These are phyloP conservation scores for Acanthosepion pharaonis DNA, from an alignment of 2,888 invertebrate genomes.

Conservation along the genomic window DNA sequence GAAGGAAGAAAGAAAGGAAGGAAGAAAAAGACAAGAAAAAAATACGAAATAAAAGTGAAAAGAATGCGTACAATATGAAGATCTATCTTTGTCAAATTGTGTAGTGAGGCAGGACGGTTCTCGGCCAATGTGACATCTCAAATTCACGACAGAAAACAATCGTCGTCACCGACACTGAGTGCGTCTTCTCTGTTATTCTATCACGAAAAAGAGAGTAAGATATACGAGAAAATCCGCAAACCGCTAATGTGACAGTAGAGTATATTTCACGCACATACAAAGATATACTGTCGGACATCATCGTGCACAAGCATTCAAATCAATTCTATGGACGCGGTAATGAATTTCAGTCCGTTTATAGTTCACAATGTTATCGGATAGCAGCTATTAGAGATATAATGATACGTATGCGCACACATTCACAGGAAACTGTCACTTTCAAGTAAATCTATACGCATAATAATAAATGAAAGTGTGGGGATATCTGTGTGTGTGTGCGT, in stretches of 20 bases:
- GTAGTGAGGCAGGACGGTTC: background rate
- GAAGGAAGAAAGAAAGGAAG: too few species aligned
- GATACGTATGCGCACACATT: background rate
- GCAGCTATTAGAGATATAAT: background rate
- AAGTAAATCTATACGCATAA: background rate
- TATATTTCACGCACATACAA: background rate
- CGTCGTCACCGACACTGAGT: background rate
- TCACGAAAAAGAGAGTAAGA: background rate
- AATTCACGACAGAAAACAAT: background rate
- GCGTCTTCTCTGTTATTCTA: too few species aligned
- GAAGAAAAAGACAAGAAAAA: background rate
- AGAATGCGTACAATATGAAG: too few species aligned
- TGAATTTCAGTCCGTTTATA: background rate
- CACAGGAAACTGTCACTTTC: background rate
- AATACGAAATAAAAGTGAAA: background rate
- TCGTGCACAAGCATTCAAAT: background rate
- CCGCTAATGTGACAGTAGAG: background rate
- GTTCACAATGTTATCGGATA: background rate
- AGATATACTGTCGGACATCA: background rate
- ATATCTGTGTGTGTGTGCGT: background rate
- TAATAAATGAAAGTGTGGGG: background rate
- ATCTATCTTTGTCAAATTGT: background rate
- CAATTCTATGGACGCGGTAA: background rate
- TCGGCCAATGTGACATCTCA: background rate
- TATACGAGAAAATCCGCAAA: background rate